These are phyloP conservation scores for Ethmia dodecea DNA, from an alignment of 2,888 invertebrate genomes.

Conservation along the genomic window DNA sequence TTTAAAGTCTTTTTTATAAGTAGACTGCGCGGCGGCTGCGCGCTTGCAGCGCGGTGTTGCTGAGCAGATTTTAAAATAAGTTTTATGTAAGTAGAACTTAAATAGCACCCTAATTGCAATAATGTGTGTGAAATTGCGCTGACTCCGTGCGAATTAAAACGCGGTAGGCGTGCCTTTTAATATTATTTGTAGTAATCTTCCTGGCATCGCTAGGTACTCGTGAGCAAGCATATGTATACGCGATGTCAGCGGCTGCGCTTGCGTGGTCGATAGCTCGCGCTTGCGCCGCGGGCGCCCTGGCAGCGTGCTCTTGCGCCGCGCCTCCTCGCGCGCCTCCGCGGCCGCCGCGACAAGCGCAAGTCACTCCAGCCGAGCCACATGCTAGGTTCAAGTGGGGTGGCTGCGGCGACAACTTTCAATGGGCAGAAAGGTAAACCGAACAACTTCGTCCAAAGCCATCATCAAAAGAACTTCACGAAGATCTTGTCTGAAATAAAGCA, in stretches of 20 bases:
- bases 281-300: slow-evolving; percentile 85
- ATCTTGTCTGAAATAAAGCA: background rate
- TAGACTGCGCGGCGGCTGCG: too few species aligned
- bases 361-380: slow-evolving; percentile 83
- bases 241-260: slow-evolving; percentile 87
- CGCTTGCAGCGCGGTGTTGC: too few species aligned
- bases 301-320: slow-evolving; percentile 87
- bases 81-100: too few species aligned
- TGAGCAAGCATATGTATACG: slow-evolving; percentile 92
- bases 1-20: too few species aligned
- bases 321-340: slow-evolving; percentile 81
- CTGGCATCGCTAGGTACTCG: slow-evolving; percentile 81
- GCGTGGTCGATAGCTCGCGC: slow-evolving; percentile 87
- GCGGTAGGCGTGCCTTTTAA: background rate
- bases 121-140: too few species aligned
- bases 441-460: too few species aligned
- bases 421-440: slow-evolving; percentile 81
- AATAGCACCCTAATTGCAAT: too few species aligned
- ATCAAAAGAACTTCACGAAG: too few species aligned
- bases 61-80: too few species aligned
- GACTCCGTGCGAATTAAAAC: too few species aligned
- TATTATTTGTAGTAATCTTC: background rate
- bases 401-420: slow-evolving; percentile 88
- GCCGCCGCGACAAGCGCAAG: slow-evolving; percentile 75
- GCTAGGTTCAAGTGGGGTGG: slow-evolving; percentile 92